phyloP scores from a whole-genome alignment of 2,888 invertebrate genomes.

The Selenia dentaria region DNA sequence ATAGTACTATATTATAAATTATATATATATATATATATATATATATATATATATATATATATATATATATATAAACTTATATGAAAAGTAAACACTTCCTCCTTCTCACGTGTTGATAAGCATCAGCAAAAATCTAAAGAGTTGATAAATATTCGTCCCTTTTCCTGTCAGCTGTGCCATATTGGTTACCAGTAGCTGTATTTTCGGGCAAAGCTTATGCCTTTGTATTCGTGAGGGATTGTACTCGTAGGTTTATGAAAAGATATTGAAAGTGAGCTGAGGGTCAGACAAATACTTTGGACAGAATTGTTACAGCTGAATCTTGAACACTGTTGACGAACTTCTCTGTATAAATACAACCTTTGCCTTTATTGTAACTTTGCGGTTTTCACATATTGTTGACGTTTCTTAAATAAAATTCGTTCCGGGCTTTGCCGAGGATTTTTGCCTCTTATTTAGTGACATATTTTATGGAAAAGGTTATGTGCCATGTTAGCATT shows the following conservation, averaged over 20 bases:
- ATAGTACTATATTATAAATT: too few species aligned
- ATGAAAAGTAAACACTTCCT: too few species aligned
- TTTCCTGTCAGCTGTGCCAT: not conserved
- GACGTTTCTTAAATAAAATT: not conserved
- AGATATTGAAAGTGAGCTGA: constrained; percentile 2
- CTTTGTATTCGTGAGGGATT: constrained; percentile 7
- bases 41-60: too few species aligned
- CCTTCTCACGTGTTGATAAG: too few species aligned
- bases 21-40: too few species aligned
- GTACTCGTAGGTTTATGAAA: constrained; percentile 1
- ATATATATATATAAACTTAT: too few species aligned
- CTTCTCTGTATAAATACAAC: not conserved
- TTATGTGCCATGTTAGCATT: too few species aligned
- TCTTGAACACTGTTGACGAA: constrained; percentile 6
- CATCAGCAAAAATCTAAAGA: constrained; percentile 8
- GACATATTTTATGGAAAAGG: too few species aligned
- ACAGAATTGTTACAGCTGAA: not conserved
- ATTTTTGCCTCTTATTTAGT: too few species aligned
- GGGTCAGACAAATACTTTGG: constrained; percentile 8
- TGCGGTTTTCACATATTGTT: not conserved
- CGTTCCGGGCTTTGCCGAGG: too few species aligned
- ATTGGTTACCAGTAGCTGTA: constrained; percentile 1
- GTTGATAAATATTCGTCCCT: not conserved
- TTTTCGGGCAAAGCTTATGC: not conserved
- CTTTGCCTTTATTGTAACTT: not conserved